Base-by-base conservation (phyloP, 2,888 invertebrate genomes). In the Lordiphosa fenestrarum region DNA sequence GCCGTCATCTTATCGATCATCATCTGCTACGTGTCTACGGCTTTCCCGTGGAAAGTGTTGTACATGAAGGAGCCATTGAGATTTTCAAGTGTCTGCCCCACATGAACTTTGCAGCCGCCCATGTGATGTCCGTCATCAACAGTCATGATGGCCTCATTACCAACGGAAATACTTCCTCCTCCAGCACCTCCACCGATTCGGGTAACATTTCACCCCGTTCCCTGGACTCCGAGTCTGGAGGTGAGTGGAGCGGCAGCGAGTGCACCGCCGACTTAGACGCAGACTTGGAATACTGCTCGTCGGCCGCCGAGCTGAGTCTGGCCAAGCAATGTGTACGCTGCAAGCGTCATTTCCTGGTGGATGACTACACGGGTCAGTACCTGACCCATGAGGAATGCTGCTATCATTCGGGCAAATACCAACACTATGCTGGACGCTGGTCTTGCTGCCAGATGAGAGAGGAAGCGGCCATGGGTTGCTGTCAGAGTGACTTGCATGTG, bases 371-470 rank as follows among this genome's bases (percentile, higher is more conserved):
- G 63, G 95, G 95, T 30, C 92, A 94, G 84, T 96, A 96, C 87
- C 87, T 94, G 21, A 92, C 92, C 3, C 91, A 92, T 42, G 95
- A 96, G 68, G 91, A 92, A 56, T 99, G 99, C 90, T 86, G 91
- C 13, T 96, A 96, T 88, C 99, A 99, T 88, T 96, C 95, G 94
- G 98, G 98, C 19, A 94, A 95, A 75, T 89, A 94, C n/a, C 74
- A 77, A 50, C 82, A 82, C 0, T 70, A 62, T 53, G 12, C 25
- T 2, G 63, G 46, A 0, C 84, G 78, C 36, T 94, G 93, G 88
- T 90, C 91, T 6, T 96, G 96, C 83, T 96, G 96, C 84, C 44
- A 44, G 25, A 6, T 30, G 3, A 30, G 30, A 3, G 66, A 75
- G 1, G 72, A 90, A 0, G 66, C 70, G 6, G 89, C 89, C 40